Percentiles rank a stretch among this genome's conserved stretches.
phyloP scores from a whole-genome alignment of 2,797 vertebrate genomes.

The Heteromormyrus szaboi region DNA sequence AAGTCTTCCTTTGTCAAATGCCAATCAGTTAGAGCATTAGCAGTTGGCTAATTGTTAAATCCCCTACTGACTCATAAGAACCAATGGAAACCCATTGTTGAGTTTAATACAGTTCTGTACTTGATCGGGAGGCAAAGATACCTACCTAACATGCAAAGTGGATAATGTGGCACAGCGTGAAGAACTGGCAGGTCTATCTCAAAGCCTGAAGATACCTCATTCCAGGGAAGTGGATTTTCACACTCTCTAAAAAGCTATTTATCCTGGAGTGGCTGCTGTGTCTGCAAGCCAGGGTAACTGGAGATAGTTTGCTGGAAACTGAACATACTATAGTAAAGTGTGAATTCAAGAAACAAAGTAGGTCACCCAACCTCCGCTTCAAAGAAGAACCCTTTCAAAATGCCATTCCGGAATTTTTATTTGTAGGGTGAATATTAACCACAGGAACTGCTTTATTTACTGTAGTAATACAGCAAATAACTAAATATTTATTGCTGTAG shows the following conservation, averaged over 20 bases:
- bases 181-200: slow-evolving; percentile 15
- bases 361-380: slow-evolving; percentile 26
- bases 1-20: background rate
- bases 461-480: background rate
- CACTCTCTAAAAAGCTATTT: slow-evolving; percentile 30
- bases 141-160: slow-evolving; percentile 30
- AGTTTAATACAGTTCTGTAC: background rate
- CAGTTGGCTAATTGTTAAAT: background rate
- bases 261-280: slow-evolving; percentile 30
- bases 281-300: slow-evolving; percentile 25
- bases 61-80: background rate
- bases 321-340: slow-evolving; percentile 18
- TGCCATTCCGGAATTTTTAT: slow-evolving; percentile 17
- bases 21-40: background rate
- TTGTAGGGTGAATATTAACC: background rate
- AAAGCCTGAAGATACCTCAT: slow-evolving; percentile 1
- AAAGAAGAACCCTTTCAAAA: slow-evolving; percentile 17
- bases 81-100: background rate
- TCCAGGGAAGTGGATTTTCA: slow-evolving; percentile 28
- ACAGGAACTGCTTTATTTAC: background rate
- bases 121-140: background rate
- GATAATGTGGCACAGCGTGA: slow-evolving; percentile 13
- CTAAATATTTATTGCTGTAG: background rate
- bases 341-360: slow-evolving; percentile 32
- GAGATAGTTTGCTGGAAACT: slow-evolving; percentile 26